These are phyloP conservation scores for Recurvirostra avosetta DNA, from an alignment of 2,113 vertebrate species.

Conservation along the genomic window DNA sequence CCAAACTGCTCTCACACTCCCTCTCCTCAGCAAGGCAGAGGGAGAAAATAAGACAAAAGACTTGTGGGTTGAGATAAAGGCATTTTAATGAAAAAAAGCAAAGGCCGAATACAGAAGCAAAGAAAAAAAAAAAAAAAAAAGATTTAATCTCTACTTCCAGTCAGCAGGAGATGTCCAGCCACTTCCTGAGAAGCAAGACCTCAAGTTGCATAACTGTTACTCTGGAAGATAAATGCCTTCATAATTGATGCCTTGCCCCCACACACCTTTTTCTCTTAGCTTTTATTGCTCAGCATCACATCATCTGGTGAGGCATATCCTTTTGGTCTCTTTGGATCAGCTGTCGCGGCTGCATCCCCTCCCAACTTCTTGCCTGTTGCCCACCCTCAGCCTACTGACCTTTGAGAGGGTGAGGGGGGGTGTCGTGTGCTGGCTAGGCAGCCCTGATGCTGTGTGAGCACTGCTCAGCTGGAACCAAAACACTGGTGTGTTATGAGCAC, in stretches of 20 bases:
- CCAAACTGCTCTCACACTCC: neutral
- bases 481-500: neutral
- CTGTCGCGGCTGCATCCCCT: neutral
- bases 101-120: neutral
- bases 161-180: neutral
- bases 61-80: neutral
- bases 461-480: neutral
- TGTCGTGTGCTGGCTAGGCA: neutral
- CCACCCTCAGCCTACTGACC: neutral
- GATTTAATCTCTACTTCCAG: neutral
- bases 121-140: accelerated
- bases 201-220: neutral
- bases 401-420: neutral
- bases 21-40: neutral
- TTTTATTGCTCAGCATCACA: neutral
- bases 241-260: no score
- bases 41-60: neutral
- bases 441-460: neutral
- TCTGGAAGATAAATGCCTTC: neutral
- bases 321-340: neutral
- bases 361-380: neutral
- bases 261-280: neutral
- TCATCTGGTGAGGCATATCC: neutral
- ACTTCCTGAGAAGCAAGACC: neutral
- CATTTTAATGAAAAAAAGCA: neutral